Base-by-base conservation (phyloP, 2,797 vertebrate genomes). In the Clarias pachynema region DNA sequence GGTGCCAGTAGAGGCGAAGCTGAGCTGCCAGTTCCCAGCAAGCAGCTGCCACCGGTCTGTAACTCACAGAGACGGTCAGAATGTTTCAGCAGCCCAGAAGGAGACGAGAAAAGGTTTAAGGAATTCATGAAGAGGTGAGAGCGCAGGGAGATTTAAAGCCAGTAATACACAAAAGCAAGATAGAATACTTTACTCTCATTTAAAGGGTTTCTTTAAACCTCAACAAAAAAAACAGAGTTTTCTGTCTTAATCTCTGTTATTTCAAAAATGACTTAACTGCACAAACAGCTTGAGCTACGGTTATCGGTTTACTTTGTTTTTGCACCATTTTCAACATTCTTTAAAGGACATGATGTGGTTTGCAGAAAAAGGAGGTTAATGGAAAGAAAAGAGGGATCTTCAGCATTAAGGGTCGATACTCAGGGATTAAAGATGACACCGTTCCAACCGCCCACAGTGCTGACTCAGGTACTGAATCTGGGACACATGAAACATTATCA, bases 61-160 rank as follows among this genome's bases (percentile, higher is more conserved):
- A 79, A 49, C 83, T 87, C 84, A 79, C 88, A 85, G 77, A 84
- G 29, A 84, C 63, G 16, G 78, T 88, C 56, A 44, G 85, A 85
- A 90, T 84, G 82, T 85, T 90, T 85, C 87, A 84, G 77, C 75
- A 72, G 82, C 44, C 29, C 74, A 66, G 72, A 40, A 85, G 8
- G 59, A 87, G 49, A 78, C 37, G 18, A 79, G 60, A 68, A 79
- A 78, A 62, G 60, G 16, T 15, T 22, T 18, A 20, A 57, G 82
- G 79, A 81, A 85, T 84, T 86, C 20, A 18, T 53, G 65, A 60
- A 78, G 79, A 49, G 31, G 49, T 77, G 78, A 62, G 40, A 84
- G 26, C 18, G 62, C 62, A n/a, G 53, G 26, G 68, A 69, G 59
- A 40, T 56, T 63, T 63, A 16, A 69, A 62, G 81, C 62, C 63